phyloP scores from a whole-genome alignment of 2,888 invertebrate genomes.

The Apodemia mormo region DNA sequence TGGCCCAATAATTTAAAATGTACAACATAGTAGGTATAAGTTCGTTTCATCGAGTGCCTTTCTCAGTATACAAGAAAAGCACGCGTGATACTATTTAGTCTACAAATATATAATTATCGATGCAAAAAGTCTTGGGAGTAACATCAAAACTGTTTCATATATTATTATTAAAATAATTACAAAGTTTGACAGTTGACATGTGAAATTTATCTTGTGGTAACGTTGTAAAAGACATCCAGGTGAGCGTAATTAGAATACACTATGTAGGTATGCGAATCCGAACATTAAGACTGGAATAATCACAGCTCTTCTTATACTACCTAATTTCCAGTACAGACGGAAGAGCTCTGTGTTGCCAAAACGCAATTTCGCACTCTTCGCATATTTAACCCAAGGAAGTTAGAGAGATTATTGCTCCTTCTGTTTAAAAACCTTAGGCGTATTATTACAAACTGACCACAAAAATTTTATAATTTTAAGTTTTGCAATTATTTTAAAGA shows the following conservation, averaged over 20 bases:
- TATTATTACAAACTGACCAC: no score
- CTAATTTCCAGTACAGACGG: neutral
- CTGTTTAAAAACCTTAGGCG: no score
- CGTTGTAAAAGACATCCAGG: neutral
- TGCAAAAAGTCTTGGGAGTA: neutral
- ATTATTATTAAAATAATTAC: neutral
- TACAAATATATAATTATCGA: neutral
- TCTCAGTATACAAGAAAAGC: constrained; percentile 35
- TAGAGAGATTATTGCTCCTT: no score
- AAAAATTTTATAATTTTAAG: no score
- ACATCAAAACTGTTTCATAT: neutral
- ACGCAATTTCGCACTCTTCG: no score
- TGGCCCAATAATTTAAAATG: constrained; percentile 19
- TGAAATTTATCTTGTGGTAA: neutral
- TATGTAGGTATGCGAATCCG: neutral
- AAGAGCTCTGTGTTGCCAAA: no score
- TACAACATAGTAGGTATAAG: constrained; percentile 13
- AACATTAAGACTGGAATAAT: neutral
- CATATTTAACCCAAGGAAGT: no score
- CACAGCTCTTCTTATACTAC: neutral
- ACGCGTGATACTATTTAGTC: constrained; percentile 31
- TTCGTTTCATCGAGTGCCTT: constrained; percentile 37
- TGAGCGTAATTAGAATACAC: neutral
- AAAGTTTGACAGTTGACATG: neutral
- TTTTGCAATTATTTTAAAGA: no score